A percentile compares a stretch with the other conserved stretches of the same genome.
Conservation (phyloP, 2,113 vertebrate genomes). For the Chionodraco myersi region DNA sequence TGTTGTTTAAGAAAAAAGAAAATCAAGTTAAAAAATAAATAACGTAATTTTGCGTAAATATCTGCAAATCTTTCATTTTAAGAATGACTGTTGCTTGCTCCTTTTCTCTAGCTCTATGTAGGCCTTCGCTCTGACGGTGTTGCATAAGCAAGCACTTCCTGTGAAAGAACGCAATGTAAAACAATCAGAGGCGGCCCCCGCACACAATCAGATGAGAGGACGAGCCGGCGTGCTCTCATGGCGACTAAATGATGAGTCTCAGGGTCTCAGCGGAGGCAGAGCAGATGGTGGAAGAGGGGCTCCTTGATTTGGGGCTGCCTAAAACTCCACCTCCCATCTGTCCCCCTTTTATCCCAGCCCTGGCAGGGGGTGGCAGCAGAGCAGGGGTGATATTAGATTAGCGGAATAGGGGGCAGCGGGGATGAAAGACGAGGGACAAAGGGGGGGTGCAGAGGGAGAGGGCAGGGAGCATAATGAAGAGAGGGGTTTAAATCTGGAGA, state of each 20-base stretch:
- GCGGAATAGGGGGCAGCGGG: conserved; percentile 63
- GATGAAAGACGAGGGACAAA: conserved; percentile 76
- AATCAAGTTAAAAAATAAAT: not conserved
- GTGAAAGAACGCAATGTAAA: not conserved
- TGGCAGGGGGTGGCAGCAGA: conserved; percentile 73
- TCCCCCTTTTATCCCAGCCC: conserved; percentile 76
- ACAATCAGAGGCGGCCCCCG: conserved; percentile 13
- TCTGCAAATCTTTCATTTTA: too few species aligned
- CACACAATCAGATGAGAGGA: conserved; percentile 52
- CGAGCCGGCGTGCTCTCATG: conserved; percentile 51
- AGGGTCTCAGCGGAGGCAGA: conserved; percentile 67
- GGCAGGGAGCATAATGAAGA: conserved; percentile 67
- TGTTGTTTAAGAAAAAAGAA: too few species aligned
- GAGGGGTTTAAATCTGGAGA: conserved; percentile 61
- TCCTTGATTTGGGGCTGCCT: conserved; percentile 80
- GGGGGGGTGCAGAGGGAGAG: conserved; percentile 50
- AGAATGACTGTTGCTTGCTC: not conserved
- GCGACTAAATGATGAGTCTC: conserved; percentile 63
- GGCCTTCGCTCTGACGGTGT: not conserved
- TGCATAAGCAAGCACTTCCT: not conserved
- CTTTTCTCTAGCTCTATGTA: not conserved
- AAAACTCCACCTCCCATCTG: conserved; percentile 83
- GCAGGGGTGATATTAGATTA: conserved; percentile 80
- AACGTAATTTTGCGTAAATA: not conserved
- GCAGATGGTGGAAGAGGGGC: conserved; percentile 83